Evolutionary conservation across 2,113 vertebrate genomes (phyloP), one percentile per base, ranked within the genome.

Genomic region (Alligator mississippiensis): DNA sequence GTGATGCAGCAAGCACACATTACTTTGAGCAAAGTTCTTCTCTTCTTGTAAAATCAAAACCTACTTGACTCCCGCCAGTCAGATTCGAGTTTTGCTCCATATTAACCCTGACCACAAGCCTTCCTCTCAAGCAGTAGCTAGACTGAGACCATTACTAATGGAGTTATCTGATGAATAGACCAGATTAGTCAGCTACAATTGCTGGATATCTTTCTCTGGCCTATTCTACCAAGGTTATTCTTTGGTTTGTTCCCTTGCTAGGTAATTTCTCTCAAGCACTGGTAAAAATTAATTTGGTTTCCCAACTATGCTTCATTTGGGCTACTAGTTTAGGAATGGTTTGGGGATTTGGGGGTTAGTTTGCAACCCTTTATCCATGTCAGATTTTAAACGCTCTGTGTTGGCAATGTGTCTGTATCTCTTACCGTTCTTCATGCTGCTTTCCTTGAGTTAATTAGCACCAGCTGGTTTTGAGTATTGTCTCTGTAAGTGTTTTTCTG

Each of bases 51-150:
- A 27, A 9, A 6, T 87, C 47, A 63, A 0, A 1, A 25, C 34
- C 80, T 17, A 24, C 68, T 0, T 0, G 27, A 0, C 63, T 57
- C 28, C 12, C 61, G 1, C 47, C 30, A 81, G 30, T 17, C 27
- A 6, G 88, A 55, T 84, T 82, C 90, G 64, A 80, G 78, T 47
- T 47, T 74, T 12, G 10, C 34, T 47, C 70, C 34, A 1, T 89
- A 11, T 80, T 94, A 47, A 47, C 47, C 75, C 75, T 93, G 90
- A 64, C 55, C 77, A 25, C 55, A 61, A 47, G 47, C 47, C 47
- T 47, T 47, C 47, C 47, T 47, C 47, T 47, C 47, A 47, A 47
- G 47, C 47, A 47, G 47, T 47, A 47, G 47, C 47, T 47, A 47
- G 47, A 47, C 9, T 64, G 5, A 85, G 85, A 34, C 57, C 77